phyloP scores from a whole-genome alignment of 2,113 vertebrate species.

The Serilophus lunatus region DNA sequence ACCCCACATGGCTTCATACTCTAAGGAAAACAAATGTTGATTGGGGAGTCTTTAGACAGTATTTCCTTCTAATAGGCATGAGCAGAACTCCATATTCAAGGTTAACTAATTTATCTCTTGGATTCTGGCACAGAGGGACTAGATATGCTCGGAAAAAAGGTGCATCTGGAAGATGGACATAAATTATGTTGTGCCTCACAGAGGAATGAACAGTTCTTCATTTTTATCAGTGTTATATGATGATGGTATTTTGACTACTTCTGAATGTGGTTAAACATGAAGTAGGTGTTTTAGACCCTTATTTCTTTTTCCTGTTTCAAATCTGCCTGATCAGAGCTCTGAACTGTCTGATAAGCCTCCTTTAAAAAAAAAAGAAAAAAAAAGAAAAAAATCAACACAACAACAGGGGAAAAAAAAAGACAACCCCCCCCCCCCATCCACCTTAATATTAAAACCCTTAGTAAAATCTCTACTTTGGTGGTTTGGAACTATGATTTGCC shows the following conservation, averaged over 20 bases:
- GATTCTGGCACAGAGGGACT: not conserved
- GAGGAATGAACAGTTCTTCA: not conserved
- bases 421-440: not conserved
- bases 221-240: not conserved
- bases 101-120: not conserved
- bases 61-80: not conserved
- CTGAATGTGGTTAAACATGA: not conserved
- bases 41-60: not conserved
- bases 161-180: not conserved
- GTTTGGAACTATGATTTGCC: not conserved
- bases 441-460: not conserved
- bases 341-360: not conserved
- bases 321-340: not conserved
- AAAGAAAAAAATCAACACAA: not conserved
- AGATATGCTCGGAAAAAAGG: not conserved
- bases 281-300: not conserved
- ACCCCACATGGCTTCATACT: not conserved
- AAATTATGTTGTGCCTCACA: rapidly evolving
- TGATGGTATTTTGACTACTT: not conserved
- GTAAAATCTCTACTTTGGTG: not conserved
- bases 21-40: not conserved
- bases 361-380: not conserved
- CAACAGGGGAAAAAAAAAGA: not conserved
- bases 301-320: not conserved
- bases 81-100: not conserved